Percentiles rank a stretch among this genome's conserved stretches.
Evolutionary conservation across 2,888 invertebrate genomes (phyloP).

Genomic region (Sialis fuliginosa): DNA sequence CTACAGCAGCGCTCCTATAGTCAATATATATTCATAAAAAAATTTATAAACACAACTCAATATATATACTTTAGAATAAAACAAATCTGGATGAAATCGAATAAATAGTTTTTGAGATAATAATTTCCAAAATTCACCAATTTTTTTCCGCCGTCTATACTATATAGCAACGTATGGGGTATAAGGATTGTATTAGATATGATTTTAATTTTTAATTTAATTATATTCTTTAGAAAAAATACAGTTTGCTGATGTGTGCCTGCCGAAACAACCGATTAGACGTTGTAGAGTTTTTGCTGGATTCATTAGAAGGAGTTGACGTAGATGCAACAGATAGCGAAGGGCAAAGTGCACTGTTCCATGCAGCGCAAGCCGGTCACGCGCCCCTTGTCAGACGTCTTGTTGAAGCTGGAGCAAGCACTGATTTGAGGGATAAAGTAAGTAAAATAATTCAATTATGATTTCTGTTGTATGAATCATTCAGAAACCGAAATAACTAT

Average conservation of each 20-base stretch:
- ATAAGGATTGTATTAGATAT: neutral
- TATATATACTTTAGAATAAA: too few relatives aligned
- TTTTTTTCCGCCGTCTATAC: too few relatives aligned
- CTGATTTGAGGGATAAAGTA: slow-evolving; percentile 55
- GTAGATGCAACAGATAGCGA: slow-evolving; percentile 44
- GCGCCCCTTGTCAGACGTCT: slow-evolving; percentile 42
- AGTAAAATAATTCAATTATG: slow-evolving; percentile 7
- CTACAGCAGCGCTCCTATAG: too few relatives aligned
- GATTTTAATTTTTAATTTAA: neutral
- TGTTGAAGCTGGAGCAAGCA: slow-evolving; percentile 45
- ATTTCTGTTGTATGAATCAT: too few relatives aligned
- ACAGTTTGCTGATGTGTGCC: slow-evolving; percentile 59
- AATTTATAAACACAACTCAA: too few relatives aligned
- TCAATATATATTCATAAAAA: too few relatives aligned
- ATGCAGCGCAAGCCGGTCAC: slow-evolving; percentile 59
- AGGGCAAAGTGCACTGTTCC: slow-evolving; percentile 56
- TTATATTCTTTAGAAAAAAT: slow-evolving; percentile 37
- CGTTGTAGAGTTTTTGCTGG: slow-evolving; percentile 44
- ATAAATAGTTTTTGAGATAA: too few relatives aligned
- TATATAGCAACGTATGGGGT: too few relatives aligned
- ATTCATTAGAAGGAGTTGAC: slow-evolving; percentile 37
- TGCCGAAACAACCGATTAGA: slow-evolving; percentile 51
- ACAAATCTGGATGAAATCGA: too few relatives aligned
- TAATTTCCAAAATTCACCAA: too few relatives aligned
- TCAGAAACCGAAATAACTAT: too few relatives aligned